Evolutionary conservation across 2,888 invertebrate genomes (phyloP).

Genomic region (Metalampra italica): DNA sequence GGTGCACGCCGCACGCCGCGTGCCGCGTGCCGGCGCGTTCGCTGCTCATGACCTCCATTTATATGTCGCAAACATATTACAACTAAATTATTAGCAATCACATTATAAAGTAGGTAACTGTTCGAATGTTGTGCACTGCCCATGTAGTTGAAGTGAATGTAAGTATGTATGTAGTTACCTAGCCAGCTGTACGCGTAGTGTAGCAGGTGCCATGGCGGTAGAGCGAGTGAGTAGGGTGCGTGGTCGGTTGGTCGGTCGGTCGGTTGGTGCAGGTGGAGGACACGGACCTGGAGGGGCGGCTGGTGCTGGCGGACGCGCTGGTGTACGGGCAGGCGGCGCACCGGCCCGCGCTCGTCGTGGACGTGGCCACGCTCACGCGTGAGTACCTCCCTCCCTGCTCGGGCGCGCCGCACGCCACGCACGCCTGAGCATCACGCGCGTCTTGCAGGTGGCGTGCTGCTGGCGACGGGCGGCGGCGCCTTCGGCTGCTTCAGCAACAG

Average conservation of each 20-base stretch:
- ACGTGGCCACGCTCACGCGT: constrained; percentile 84
- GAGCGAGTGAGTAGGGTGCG: too few species aligned
- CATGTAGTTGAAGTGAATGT: too few species aligned
- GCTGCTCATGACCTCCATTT: too few species aligned
- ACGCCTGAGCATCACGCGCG: not conserved
- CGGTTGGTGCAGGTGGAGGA: constrained; percentile 77
- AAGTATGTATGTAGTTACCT: too few species aligned
- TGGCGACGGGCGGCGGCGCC: constrained; percentile 82
- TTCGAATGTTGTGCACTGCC: too few species aligned
- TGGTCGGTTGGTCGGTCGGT: not conserved
- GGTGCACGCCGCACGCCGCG: constrained; percentile 12
- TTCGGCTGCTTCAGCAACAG: constrained; percentile 85
- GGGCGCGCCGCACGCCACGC: not conserved
- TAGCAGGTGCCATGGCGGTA: too few species aligned
- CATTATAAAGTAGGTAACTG: too few species aligned
- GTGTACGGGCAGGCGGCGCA: constrained; percentile 82
- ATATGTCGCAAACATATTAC: too few species aligned
- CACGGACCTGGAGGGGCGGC: constrained; percentile 88
- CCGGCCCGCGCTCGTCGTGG: constrained; percentile 81
- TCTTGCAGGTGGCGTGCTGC: constrained; percentile 76
- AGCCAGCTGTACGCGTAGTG: too few species aligned
- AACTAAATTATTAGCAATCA: too few species aligned
- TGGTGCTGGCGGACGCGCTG: constrained; percentile 89
- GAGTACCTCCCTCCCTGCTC: constrained; percentile 10
- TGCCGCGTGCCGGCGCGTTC: constrained; percentile 38